Evolutionary conservation across 2,888 invertebrate genomes (phyloP), one percentile per base, ranked within the genome.

Genomic region (Gnatocerus cornutus): DNA sequence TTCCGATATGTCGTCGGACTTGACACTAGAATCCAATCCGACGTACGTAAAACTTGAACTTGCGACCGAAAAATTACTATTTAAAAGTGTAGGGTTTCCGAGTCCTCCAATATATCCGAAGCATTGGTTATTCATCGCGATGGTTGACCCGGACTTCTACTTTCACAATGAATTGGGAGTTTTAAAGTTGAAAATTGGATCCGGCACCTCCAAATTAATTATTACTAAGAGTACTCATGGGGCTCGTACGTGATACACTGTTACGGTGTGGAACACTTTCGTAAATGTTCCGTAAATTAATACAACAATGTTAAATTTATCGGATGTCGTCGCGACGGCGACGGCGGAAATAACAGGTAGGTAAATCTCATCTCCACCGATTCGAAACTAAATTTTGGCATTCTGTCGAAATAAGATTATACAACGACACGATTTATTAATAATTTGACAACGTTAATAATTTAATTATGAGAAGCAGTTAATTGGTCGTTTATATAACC

Each of bases 1-100:
- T 63, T 52, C 53, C 52, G 14, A 46, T 59, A 41, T 41, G 41
- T 13, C 41, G 41, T 41, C 13, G 6, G 33, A 41, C 3, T n/a
- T 13, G 37, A 37, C 7, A 37, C 37, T n/a, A n/a, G n/a, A n/a
- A n/a, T 37, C 37, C 1, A 37, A n/a, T 37, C 3, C 2, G n/a
- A 37, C 3, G 12, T 27, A n/a, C 29, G 9, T 12, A 30, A 29
- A 52, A 52, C n/a, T 12, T 52, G 8, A 13, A 12, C 43, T 16
- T 16, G 14, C 1, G 16, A 43, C 1, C 1, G 12, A n/a, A 14
- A 10, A 43, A 27, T 29, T 50, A 50, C 27, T 50, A 50, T 50
- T 50, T 21, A 50, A 21, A 1, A 4, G 21, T 21, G 21, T 1
- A n/a, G 33, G 33, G 33, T 33, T 33, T 29, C 50, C 6, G 10